Evolutionary conservation across 2,797 vertebrate species (phyloP).

Genomic region (Enteromius anoplus): DNA sequence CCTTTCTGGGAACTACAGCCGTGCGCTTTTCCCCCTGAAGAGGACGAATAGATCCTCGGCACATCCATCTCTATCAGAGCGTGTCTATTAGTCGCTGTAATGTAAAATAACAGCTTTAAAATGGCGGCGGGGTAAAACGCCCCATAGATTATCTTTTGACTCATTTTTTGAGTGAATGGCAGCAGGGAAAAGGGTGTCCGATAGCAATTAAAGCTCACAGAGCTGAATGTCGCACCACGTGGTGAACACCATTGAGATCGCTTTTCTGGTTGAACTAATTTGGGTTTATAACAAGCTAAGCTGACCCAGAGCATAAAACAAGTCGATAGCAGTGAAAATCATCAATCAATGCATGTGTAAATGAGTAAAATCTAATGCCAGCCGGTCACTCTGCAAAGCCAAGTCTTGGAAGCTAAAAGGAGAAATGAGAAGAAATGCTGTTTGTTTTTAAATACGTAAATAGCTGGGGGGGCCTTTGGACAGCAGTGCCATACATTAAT

Average conservation of each 20-base stretch:
- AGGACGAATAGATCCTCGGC: constrained; percentile 15
- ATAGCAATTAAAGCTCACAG: constrained; percentile 23
- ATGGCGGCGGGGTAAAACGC: constrained; percentile 15
- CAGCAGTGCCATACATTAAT: constrained; percentile 48
- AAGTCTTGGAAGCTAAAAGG: constrained; percentile 17
- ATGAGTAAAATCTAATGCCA: constrained; percentile 18
- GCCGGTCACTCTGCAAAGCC: background rate
- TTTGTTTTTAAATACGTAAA: constrained; percentile 47
- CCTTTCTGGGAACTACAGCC: constrained; percentile 21
- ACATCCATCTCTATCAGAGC: constrained; percentile 23
- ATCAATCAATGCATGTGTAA: constrained; percentile 36
- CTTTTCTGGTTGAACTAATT: constrained; percentile 36
- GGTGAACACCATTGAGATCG: background rate
- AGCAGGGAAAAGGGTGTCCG: background rate
- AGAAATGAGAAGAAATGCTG: constrained; percentile 34
- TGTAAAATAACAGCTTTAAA: constrained; percentile 37
- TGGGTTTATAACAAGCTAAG: constrained; percentile 24
- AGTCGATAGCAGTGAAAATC: constrained; percentile 43
- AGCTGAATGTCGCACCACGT: background rate
- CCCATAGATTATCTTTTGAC: constrained; percentile 39
- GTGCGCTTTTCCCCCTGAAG: background rate
- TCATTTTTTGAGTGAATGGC: constrained; percentile 6
- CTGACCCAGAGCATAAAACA: constrained; percentile 14
- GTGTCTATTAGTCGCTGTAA: background rate
- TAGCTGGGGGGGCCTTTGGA: constrained; percentile 30